Conservation (phyloP, 2,888 invertebrate species). For the Drosophila robusta region DNA sequence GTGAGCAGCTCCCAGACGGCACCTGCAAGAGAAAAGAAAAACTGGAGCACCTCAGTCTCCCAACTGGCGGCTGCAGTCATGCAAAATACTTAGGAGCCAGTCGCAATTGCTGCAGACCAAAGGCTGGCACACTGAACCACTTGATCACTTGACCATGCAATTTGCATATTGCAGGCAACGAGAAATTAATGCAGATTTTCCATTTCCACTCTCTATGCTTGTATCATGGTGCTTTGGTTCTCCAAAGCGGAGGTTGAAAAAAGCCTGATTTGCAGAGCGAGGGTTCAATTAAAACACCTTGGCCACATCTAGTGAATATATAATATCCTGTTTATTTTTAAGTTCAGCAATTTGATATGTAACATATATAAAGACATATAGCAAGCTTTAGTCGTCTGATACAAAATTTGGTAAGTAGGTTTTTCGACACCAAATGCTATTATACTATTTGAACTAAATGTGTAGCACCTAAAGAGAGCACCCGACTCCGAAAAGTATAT, state of each 20-base stretch:
- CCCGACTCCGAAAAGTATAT: too few species aligned
- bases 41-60: conserved; percentile 63
- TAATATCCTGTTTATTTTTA: too few species aligned
- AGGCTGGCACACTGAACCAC: conserved; percentile 81
- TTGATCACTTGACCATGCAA: conserved; percentile 83
- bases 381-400: neutral
- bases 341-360: neutral
- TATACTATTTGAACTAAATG: neutral
- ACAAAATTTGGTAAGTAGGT: too few species aligned
- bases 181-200: conserved; percentile 27
- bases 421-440: neutral
- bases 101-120: conserved; percentile 21
- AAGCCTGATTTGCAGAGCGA: too few species aligned
- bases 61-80: conserved; percentile 45
- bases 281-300: too few species aligned
- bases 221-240: too few species aligned
- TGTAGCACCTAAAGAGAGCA: neutral
- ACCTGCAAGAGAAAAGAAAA: conserved; percentile 51
- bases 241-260: too few species aligned
- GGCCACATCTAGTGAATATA: too few species aligned
- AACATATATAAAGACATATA: too few species aligned
- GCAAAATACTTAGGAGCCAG: conserved; percentile 47
- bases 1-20: conserved; percentile 53
- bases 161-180: conserved; percentile 60
- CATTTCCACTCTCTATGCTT: conserved; percentile 7